Base-by-base conservation (phyloP, 1,140 invertebrate genomes). In the Oncopodura yosiiana region DNA sequence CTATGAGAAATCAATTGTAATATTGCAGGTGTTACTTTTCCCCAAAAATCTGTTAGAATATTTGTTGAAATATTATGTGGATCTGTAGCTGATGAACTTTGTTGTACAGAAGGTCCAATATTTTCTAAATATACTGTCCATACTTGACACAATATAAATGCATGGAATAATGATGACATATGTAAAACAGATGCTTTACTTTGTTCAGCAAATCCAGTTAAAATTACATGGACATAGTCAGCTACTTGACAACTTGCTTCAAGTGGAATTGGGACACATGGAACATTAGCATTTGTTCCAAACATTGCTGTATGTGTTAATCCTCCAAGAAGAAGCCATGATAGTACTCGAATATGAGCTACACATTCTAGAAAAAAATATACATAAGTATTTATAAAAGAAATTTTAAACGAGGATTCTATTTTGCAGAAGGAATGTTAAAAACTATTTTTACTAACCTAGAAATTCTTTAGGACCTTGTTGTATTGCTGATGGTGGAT, bases 51-150 rank as follows among this genome's bases (percentile, higher is more conserved):
- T 63, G 95, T 81, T n/a, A 97, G 76, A 60, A 92, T 86, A 51
- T 82, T 83, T 70, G 84, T 77, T 0, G 84, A 83, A 9, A 81
- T 72, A 65, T 80, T 75, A 66, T 84, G 80, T 45, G 78, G 74
- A 66, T 92, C 84, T 43, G 74, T 77, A 65, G 77, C 80, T 48
- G 60, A 60, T 56, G 55, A 65, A 56, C 38, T 70, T 56, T 78
- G 79, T 65, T 73, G 68, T 66, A 77, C 79, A 61, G 71, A 78
- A 58, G 75, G 81, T 48, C 89, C 82, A 56, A 85, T 75, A 71
- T 91, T 86, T 71, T 98, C 95, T 69, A 97, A 81, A 69, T 99
- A 99, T 62, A 99, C 82, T 0, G 94, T 99, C 95, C 95, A 99
- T 41, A 99, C 73, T 70, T 89, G 85, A 65, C 85, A 88, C 26